Percentiles rank a stretch among this genome's conserved stretches.
Conservation (phyloP, 1,140 invertebrate genomes). For the Babylonia areolata region DNA sequence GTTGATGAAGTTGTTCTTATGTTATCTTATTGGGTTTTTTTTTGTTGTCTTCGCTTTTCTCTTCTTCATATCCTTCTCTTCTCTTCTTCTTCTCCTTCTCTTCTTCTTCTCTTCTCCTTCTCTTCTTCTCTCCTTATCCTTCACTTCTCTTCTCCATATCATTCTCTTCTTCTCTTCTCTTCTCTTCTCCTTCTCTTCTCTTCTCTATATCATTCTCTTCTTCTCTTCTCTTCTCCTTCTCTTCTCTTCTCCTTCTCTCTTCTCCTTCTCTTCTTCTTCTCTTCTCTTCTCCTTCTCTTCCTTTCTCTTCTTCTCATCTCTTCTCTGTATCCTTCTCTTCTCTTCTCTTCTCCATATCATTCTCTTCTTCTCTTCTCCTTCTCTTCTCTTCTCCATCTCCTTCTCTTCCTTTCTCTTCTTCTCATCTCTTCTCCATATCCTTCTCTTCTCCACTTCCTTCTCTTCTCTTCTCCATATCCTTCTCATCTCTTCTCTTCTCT, state of each 20-base stretch:
- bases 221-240: too few relatives aligned
- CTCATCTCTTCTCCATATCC: not conserved
- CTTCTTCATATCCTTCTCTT: too few relatives aligned
- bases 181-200: too few relatives aligned
- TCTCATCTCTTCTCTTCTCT: not conserved
- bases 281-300: conserved; percentile 51
- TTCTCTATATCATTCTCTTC: not conserved
- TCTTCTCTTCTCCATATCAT: not conserved
- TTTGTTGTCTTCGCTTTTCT: too few relatives aligned
- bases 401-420: not conserved
- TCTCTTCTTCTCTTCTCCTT: not conserved
- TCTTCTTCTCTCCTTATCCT: too few relatives aligned
- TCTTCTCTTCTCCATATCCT: not conserved
- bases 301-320: not conserved
- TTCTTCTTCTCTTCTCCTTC: too few relatives aligned
- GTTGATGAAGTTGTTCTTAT: too few relatives aligned
- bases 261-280: not conserved
- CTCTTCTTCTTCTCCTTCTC: too few relatives aligned
- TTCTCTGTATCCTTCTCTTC: not conserved
- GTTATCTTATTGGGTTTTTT: too few relatives aligned
- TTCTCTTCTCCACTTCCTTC: not conserved
- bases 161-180: too few relatives aligned
- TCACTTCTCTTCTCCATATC: too few relatives aligned
- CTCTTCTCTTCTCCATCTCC: not conserved
- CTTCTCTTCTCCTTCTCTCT: not conserved